A percentile compares a stretch with the other conserved stretches of the same genome.
Evolutionary conservation across 2,888 invertebrate species (phyloP).

Genomic region (Hylaea fasciaria): DNA sequence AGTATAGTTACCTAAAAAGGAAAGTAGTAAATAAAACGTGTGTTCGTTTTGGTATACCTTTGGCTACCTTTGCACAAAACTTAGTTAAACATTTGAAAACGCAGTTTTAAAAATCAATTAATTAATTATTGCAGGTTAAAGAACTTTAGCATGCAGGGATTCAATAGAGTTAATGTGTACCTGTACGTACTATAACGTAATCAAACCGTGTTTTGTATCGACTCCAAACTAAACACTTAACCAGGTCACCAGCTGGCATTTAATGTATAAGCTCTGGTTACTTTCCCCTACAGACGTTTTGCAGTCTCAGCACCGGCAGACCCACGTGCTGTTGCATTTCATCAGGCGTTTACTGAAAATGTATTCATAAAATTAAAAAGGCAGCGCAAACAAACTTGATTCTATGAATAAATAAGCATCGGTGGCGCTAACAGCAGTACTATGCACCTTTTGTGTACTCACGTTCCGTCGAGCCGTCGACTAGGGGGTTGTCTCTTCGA

Average conservation of each 20-base stretch:
- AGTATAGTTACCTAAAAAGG: too few relatives aligned
- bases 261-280: too few relatives aligned
- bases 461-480: neutral
- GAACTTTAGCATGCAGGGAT: too few relatives aligned
- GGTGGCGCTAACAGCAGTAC: constrained; percentile 24
- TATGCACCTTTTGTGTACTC: constrained; percentile 15
- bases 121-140: too few relatives aligned
- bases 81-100: too few relatives aligned
- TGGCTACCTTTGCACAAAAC: too few relatives aligned
- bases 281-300: constrained; percentile 26
- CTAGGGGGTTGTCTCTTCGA: neutral
- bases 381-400: constrained; percentile 31
- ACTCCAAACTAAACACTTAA: too few relatives aligned
- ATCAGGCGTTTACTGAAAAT: constrained; percentile 38
- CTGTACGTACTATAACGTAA: neutral
- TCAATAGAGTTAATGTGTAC: too few relatives aligned
- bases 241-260: too few relatives aligned
- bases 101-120: too few relatives aligned
- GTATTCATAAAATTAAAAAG: constrained; percentile 32
- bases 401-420: constrained; percentile 37
- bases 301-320: constrained; percentile 18
- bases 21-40: too few relatives aligned
- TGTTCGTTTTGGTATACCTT: too few relatives aligned
- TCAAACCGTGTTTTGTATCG: neutral
- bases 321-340: constrained; percentile 30